Evolutionary conservation across 37 sponge, comb jelly and placozoan genomes (phyloP).

Genomic region (Lycopodina hypogea): DNA sequence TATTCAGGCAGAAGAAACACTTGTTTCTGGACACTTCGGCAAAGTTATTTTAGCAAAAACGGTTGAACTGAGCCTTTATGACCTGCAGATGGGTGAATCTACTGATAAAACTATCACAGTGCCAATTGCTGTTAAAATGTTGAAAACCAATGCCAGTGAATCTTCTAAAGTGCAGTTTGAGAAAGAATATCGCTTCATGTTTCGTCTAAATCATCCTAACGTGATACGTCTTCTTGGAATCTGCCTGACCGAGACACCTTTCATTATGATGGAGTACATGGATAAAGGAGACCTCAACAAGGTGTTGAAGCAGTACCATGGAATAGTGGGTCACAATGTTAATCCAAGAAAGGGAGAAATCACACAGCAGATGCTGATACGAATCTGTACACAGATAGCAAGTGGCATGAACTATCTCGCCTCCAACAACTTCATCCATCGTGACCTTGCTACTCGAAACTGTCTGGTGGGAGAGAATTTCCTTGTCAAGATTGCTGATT

Average conservation of each 20-base stretch:
- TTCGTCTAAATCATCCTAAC: constrained; percentile 49
- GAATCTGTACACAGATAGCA: constrained; percentile 65
- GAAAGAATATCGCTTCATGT: constrained; percentile 65
- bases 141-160: constrained; percentile 14
- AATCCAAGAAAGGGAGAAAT: neutral
- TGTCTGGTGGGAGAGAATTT: constrained; percentile 67
- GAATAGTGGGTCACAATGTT: neutral
- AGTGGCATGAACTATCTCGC: constrained; percentile 76
- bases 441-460: constrained; percentile 72
- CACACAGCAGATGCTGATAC: constrained; percentile 31
- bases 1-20: constrained; percentile 23
- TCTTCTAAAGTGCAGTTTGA: constrained; percentile 26
- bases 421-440: constrained; percentile 58
- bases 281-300: constrained; percentile 69
- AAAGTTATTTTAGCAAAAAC: constrained; percentile 53
- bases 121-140: constrained; percentile 58
- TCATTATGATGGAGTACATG: constrained; percentile 76
- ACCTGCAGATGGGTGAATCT: constrained; percentile 23
- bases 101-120: constrained; percentile 13
- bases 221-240: constrained; percentile 59
- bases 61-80: constrained; percentile 37
- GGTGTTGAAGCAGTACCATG: constrained; percentile 40
- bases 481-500: constrained; percentile 67
- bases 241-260: constrained; percentile 35
- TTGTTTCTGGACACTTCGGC: constrained; percentile 69